These are phyloP conservation scores for Macrotrachela quadricornifera DNA, from an alignment of 1,140 invertebrate species.

Conservation along the genomic window DNA sequence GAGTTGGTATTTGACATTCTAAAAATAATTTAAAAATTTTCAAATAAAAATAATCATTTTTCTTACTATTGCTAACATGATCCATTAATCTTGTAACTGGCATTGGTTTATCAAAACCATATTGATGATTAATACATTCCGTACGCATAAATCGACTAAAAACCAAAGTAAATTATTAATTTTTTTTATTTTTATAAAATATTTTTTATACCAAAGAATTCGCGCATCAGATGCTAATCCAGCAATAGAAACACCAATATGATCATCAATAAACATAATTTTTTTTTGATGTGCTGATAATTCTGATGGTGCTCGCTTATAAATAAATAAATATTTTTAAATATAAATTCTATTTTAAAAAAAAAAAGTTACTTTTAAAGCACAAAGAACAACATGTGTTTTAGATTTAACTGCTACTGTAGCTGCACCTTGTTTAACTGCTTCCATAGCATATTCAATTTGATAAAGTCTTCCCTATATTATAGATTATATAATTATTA, in stretches of 20 bases:
- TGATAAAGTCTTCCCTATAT: slow-evolving; percentile 38
- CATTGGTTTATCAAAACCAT: slow-evolving; percentile 55
- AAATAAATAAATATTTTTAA: background rate
- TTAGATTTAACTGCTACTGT: slow-evolving; percentile 84
- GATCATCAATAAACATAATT: slow-evolving; percentile 78
- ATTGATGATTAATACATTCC: slow-evolving; percentile 75
- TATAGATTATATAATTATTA: background rate
- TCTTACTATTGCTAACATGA: slow-evolving; percentile 53
- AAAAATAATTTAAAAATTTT: slow-evolving; percentile 11
- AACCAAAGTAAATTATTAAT: slow-evolving; percentile 13
- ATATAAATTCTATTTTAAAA: background rate
- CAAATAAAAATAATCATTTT: background rate
- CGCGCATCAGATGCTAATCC: slow-evolving; percentile 89
- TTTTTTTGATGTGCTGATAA: slow-evolving; percentile 90
- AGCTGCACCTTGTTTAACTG: slow-evolving; percentile 82
- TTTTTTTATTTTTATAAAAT: background rate
- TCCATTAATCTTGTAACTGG: slow-evolving; percentile 62
- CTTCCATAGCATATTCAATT: slow-evolving; percentile 96
- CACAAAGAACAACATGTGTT: slow-evolving; percentile 73
- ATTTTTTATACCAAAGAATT: slow-evolving; percentile 45
- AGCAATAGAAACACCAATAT: slow-evolving; percentile 83
- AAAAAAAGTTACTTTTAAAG: slow-evolving; percentile 46
- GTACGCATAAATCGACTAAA: slow-evolving; percentile 68
- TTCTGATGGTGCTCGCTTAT: slow-evolving; percentile 63
- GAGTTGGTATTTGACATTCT: slow-evolving; percentile 86